Evolutionary conservation across 1,140 invertebrate species (phyloP).

Genomic region (Chironomus tepperi): DNA sequence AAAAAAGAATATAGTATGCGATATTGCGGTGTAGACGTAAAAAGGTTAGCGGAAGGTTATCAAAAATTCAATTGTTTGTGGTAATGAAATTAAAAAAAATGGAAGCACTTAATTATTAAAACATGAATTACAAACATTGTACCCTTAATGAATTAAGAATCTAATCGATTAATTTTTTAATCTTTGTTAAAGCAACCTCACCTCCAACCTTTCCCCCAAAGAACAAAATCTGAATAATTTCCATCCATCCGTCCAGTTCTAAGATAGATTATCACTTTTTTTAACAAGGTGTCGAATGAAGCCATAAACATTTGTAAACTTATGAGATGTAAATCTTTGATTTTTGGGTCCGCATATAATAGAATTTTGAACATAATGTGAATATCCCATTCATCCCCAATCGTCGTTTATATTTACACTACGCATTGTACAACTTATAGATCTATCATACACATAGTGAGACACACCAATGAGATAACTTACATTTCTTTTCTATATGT

Average conservation of each 20-base stretch:
- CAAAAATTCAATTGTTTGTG: constrained; percentile 9
- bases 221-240: too few relatives aligned
- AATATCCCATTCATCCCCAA: too few relatives aligned
- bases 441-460: too few relatives aligned
- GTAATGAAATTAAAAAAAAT: constrained; percentile 10
- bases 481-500: neutral
- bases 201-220: neutral
- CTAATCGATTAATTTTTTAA: constrained; percentile 15
- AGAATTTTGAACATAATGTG: too few relatives aligned
- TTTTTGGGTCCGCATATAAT: too few relatives aligned
- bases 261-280: too few relatives aligned
- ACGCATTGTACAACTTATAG: too few relatives aligned
- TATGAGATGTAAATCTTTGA: too few relatives aligned
- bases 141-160: neutral
- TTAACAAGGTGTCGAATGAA: too few relatives aligned
- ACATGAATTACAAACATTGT: neutral
- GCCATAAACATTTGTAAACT: too few relatives aligned
- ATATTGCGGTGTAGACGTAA: neutral
- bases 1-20: neutral
- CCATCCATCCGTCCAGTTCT: too few relatives aligned
- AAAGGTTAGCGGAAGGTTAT: neutral
- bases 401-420: too few relatives aligned
- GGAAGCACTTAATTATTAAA: constrained; percentile 8
- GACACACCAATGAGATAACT: neutral
- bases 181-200: constrained; percentile 6